These are phyloP conservation scores for Drosophila algonquin DNA, from an alignment of 2,888 invertebrate genomes.

Conservation along the genomic window DNA sequence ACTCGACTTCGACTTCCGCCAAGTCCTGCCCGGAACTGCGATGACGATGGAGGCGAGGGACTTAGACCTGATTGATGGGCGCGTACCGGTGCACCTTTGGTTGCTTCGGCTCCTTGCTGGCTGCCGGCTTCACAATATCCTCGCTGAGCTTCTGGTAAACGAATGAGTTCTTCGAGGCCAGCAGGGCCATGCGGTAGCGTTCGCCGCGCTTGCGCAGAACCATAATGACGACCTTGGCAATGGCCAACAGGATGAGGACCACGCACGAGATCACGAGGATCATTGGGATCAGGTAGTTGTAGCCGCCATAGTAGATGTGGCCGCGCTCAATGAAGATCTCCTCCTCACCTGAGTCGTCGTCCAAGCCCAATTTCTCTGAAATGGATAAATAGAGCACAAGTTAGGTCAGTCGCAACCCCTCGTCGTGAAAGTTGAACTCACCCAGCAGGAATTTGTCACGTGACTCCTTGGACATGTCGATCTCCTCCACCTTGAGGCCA, in stretches of 20 bases:
- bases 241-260: conserved; percentile 85
- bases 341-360: conserved; percentile 73
- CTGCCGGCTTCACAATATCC: conserved; percentile 88
- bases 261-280: conserved; percentile 86
- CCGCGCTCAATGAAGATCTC: conserved; percentile 83
- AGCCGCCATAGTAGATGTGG: conserved; percentile 84
- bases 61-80: conserved; percentile 85
- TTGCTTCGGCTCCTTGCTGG: conserved; percentile 84
- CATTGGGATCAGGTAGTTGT: conserved; percentile 86
- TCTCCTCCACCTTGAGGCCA: conserved; percentile 79
- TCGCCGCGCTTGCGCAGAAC: conserved; percentile 85
- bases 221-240: conserved; percentile 85
- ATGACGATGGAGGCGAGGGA: conserved; percentile 45
- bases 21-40: conserved; percentile 43
- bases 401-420: background rate
- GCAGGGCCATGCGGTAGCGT: conserved; percentile 84
- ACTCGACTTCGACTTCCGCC: conserved; percentile 55
- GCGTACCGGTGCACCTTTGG: conserved; percentile 88
- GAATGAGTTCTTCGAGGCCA: conserved; percentile 85
- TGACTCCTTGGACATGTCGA: conserved; percentile 80
- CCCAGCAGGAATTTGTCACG: conserved; percentile 79
- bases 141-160: conserved; percentile 92
- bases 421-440: conserved; percentile 47
- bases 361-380: conserved; percentile 77
- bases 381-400: background rate